A percentile compares a stretch with the other conserved stretches of the same genome.
Evolutionary conservation across 1,140 invertebrate genomes (phyloP).

Genomic region (Eulimnadia texana): DNA sequence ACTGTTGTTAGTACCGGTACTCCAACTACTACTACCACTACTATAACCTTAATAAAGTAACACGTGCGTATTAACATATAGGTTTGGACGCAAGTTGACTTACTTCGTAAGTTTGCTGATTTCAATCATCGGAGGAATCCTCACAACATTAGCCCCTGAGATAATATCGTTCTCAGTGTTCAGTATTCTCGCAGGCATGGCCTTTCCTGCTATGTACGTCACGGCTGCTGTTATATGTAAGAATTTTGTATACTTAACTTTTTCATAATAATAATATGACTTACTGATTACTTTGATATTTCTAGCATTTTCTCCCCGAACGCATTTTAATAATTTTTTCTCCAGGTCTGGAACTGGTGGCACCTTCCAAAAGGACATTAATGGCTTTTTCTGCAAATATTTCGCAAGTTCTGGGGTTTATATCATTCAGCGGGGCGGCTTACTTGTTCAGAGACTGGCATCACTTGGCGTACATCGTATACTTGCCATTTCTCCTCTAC

Average conservation of each 20-base stretch:
- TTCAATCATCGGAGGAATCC: background rate
- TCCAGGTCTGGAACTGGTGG: conserved; percentile 21
- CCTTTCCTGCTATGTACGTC: conserved; percentile 5
- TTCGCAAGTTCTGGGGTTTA: conserved; percentile 21
- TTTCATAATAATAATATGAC: background rate
- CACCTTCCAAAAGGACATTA: conserved; percentile 21
- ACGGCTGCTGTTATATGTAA: conserved; percentile 10
- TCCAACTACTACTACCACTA: background rate
- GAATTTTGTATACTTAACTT: background rate
- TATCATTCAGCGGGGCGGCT: conserved; percentile 20
- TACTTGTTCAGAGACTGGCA: conserved; percentile 20
- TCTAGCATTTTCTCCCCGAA: no score
- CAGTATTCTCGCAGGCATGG: conserved; percentile 11
- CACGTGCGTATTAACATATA: background rate
- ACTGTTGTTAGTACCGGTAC: background rate
- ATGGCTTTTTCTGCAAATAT: conserved; percentile 20
- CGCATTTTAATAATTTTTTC: background rate
- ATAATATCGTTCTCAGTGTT: conserved; percentile 3
- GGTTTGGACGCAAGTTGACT: conserved; percentile 8
- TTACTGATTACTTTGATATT: no score
- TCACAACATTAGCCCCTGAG: conserved; percentile 6
- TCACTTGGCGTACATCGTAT: conserved; percentile 20
- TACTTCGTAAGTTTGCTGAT: background rate
- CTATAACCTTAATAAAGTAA: background rate
- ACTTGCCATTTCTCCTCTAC: conserved; percentile 21